phyloP scores from a whole-genome alignment of 2,797 vertebrate genomes.

The Paguma larvata region DNA sequence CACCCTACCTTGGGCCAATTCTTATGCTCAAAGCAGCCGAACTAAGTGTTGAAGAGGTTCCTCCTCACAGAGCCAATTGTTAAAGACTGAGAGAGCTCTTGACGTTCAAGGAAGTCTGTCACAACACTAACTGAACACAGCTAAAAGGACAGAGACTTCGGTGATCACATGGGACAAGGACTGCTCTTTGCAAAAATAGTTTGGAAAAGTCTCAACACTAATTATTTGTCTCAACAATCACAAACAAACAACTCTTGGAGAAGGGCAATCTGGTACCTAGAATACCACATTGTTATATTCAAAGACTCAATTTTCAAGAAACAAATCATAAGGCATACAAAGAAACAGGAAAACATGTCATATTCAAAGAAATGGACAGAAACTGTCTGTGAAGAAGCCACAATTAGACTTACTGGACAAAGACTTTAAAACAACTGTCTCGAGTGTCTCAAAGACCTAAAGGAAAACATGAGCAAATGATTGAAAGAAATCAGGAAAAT shows the following conservation, averaged over 20 bases:
- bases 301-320: neutral
- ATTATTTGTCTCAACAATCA: neutral
- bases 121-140: neutral
- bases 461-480: neutral
- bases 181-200: neutral
- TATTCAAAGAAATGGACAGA: neutral
- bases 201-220: neutral
- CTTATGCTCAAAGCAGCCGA: neutral
- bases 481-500: neutral
- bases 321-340: neutral
- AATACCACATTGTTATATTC: neutral
- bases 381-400: neutral
- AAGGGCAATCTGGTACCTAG: neutral
- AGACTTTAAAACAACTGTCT: neutral
- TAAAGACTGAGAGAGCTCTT: neutral
- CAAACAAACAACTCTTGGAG: neutral
- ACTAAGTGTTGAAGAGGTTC: neutral
- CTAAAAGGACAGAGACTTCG: neutral
- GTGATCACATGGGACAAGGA: neutral
- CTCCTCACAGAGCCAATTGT: neutral
- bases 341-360: neutral
- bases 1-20: neutral
- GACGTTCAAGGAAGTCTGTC: neutral
- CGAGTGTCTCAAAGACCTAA: neutral
- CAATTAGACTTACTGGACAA: neutral